phyloP scores from a whole-genome alignment of 2,113 vertebrate species.

The Myodes glareolus region DNA sequence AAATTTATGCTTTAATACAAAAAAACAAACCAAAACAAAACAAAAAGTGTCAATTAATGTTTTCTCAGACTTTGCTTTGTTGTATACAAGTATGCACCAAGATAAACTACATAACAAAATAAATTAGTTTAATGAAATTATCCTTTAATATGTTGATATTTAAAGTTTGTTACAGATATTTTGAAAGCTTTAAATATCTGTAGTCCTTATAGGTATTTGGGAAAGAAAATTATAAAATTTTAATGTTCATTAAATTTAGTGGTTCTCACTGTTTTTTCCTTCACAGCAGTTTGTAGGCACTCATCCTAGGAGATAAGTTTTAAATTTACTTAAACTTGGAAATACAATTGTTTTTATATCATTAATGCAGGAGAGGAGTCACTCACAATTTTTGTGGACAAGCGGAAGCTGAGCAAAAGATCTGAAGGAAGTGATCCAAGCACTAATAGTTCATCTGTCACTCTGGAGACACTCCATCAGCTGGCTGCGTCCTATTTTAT shows the following conservation, averaged over 20 bases:
- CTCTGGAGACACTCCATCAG: conserved; percentile 88
- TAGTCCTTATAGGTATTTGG: rapidly evolving
- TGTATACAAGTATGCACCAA: rapidly evolving
- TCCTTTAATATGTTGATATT: neutral
- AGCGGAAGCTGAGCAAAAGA: conserved; percentile 95
- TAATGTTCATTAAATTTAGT: neutral
- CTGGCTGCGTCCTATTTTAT: conserved; percentile 93
- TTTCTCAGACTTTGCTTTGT: neutral
- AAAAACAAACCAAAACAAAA: no score
- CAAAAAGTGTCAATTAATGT: neutral
- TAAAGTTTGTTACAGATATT: neutral
- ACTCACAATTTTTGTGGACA: conserved; percentile 98
- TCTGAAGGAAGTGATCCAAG: conserved; percentile 90
- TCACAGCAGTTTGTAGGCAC: neutral
- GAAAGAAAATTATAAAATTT: neutral
- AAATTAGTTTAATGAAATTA: neutral
- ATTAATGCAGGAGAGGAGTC: conserved; percentile 94
- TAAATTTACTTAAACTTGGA: neutral
- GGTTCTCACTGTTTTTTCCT: neutral
- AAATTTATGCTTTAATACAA: neutral
- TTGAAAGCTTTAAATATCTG: neutral
- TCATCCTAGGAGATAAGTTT: neutral
- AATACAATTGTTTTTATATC: neutral
- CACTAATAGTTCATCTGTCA: conserved; percentile 89
- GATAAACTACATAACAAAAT: neutral